phyloP scores from a whole-genome alignment of 2,797 vertebrate genomes.

The Xiphophorus birchmanni region DNA sequence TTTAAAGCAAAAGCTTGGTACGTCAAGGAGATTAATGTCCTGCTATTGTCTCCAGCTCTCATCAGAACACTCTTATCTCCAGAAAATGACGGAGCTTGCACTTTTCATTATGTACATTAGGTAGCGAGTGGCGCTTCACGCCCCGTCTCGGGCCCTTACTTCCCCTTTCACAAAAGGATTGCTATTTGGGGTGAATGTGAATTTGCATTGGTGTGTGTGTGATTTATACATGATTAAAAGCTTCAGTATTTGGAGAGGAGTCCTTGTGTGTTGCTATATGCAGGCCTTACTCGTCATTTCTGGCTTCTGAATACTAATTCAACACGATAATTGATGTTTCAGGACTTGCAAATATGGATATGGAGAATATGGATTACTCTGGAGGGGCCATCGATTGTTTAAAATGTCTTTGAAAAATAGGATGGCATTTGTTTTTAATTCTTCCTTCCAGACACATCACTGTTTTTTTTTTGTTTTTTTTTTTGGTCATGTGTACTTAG shows the following conservation, averaged over 20 bases:
- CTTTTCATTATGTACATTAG: slow-evolving; percentile 82
- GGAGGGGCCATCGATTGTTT: slow-evolving; percentile 60
- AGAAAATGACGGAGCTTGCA: slow-evolving; percentile 83
- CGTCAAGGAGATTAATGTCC: slow-evolving; percentile 83
- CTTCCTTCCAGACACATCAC: slow-evolving; percentile 21
- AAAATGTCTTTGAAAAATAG: slow-evolving; percentile 64
- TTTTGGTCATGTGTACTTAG: slow-evolving; percentile 12
- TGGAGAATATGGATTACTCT: slow-evolving; percentile 61
- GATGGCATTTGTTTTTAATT: slow-evolving; percentile 48
- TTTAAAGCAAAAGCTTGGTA: slow-evolving; percentile 68
- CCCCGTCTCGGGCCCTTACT: slow-evolving; percentile 23
- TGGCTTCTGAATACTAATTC: slow-evolving; percentile 56
- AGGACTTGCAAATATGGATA: slow-evolving; percentile 55
- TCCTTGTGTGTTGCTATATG: slow-evolving; percentile 11
- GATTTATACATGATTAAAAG: not conserved
- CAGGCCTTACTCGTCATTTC: slow-evolving; percentile 37
- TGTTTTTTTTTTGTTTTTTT: not conserved
- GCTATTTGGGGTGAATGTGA: slow-evolving; percentile 38
- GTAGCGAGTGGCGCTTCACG: slow-evolving; percentile 47
- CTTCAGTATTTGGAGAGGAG: slow-evolving; percentile 4
- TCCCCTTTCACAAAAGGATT: slow-evolving; percentile 47
- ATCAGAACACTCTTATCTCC: slow-evolving; percentile 84
- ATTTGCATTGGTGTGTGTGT: slow-evolving; percentile 28
- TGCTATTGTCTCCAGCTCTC: slow-evolving; percentile 81
- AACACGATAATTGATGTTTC: slow-evolving; percentile 70